phyloP scores from a whole-genome alignment of 2,797 vertebrate species.

The Aulostomus chinensis region DNA sequence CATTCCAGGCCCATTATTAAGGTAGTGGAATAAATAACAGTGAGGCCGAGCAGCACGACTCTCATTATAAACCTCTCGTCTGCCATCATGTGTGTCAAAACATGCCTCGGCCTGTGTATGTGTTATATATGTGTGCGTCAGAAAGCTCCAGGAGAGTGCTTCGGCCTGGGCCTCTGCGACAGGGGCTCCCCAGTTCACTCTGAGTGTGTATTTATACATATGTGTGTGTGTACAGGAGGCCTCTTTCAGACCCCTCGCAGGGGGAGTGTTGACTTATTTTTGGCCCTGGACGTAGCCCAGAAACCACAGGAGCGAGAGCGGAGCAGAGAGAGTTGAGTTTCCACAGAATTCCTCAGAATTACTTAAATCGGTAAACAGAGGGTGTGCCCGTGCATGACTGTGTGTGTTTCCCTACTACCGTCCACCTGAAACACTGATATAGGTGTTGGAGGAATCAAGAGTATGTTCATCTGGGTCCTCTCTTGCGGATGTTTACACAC shows the following conservation, averaged over 20 bases:
- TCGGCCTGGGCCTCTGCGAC: conserved; percentile 46
- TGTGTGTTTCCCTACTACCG: conserved; percentile 6
- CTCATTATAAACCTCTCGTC: conserved; percentile 47
- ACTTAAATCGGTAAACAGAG: conserved; percentile 72
- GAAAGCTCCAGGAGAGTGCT: conserved; percentile 35
- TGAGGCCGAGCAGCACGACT: conserved; percentile 27
- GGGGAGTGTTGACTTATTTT: conserved; percentile 76
- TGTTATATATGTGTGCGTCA: conserved; percentile 39
- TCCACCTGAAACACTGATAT: no score
- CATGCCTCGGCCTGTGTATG: conserved; percentile 13
- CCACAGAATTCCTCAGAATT: conserved; percentile 69
- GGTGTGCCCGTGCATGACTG: conserved; percentile 39
- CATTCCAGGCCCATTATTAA: conserved; percentile 19
- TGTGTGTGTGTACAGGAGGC: conserved; percentile 61
- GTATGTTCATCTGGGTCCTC: no score
- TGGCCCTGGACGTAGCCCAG: conserved; percentile 72
- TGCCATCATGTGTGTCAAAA: conserved; percentile 52
- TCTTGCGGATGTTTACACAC: no score
- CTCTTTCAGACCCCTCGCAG: conserved; percentile 74
- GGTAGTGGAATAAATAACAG: conserved; percentile 47
- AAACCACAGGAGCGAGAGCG: conserved; percentile 64
- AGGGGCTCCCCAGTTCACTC: conserved; percentile 65
- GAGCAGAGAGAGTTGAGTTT: conserved; percentile 61
- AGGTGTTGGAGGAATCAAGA: no score
- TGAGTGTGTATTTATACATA: conserved; percentile 47